Base-by-base conservation (phyloP, 2,888 invertebrate genomes). In the Amphipyra berbera region DNA sequence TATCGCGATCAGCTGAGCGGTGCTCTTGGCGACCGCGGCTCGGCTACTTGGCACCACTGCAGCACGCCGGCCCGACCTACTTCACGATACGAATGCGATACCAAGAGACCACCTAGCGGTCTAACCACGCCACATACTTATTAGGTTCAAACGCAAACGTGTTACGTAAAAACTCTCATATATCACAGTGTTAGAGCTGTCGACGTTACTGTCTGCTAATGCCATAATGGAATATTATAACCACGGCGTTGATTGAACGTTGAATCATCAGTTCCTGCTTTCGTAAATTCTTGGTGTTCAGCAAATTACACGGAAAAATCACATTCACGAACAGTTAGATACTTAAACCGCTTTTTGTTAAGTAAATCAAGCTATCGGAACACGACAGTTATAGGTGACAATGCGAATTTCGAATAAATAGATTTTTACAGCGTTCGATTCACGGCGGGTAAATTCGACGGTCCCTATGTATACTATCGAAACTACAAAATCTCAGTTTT, bases 1-100 rank as follows among this genome's bases (percentile, higher is more conserved):
- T 88, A 89, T 88, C 88, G 85, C 87, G 90, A 90, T 90, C 91
- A 90, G 90, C 90, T 89, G 90, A 87, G 88, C 82, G 74, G 67
- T 76, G 78, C 76, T 78, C 74, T 87, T 85, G 87, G 87, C 86
- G 81, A 73, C 77, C 72, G 78, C 68, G 66, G 65, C 72, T 62
- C 72, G 78, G 78, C 80, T 66, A 73, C 79, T 84, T 85, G 85
- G 85, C 83, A 81, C 76, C 68, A 70, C 72, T 73, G 79, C 79
- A 77, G 74, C 69, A 66, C 71, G 60, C 47, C 74, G 58, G 47
- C 74, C 69, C 83, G 86, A 85, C 87, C 87, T 83, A 86, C 73
- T 82, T 86, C 78, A 59, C 56, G 64, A 44, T 27, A 61, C 38
- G 45, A 68, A 62, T 58, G 50, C 68, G 63, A 64, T 71, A 49